phyloP scores from a whole-genome alignment of 2,797 vertebrate genomes.

The Pangasius krempfi region DNA sequence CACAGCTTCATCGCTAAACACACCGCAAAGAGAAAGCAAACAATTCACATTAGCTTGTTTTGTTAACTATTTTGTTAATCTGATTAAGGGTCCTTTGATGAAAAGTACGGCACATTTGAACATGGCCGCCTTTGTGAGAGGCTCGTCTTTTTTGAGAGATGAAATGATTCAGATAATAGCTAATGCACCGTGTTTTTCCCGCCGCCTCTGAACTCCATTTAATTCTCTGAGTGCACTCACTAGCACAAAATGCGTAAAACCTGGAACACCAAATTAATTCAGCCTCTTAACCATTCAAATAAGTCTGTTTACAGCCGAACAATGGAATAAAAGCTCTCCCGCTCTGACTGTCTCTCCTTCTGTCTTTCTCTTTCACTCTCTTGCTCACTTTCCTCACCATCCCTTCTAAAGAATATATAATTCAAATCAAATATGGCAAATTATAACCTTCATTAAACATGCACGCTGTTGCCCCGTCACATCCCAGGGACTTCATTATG shows the following conservation, averaged over 20 bases:
- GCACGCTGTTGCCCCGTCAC: constrained; percentile 66
- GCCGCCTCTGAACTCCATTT: constrained; percentile 38
- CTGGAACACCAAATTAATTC: constrained; percentile 51
- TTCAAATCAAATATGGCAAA: constrained; percentile 79
- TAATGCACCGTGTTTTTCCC: constrained; percentile 43
- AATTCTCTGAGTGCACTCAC: constrained; percentile 44
- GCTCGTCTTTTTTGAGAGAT: constrained; percentile 24
- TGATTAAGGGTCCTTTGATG: constrained; percentile 1
- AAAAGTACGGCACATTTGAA: neutral
- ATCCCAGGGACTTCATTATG: constrained; percentile 77
- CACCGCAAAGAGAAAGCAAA: neutral
- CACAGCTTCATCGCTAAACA: constrained; percentile 88
- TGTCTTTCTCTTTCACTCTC: constrained; percentile 8
- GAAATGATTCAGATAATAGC: constrained; percentile 45
- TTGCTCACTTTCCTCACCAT: constrained; percentile 18
- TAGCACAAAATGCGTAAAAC: constrained; percentile 45
- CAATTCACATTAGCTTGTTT: neutral
- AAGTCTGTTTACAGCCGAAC: constrained; percentile 52
- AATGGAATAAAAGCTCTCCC: constrained; percentile 50
- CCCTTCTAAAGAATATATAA: constrained; percentile 77
- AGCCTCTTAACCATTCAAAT: constrained; percentile 57
- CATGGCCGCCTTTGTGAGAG: constrained; percentile 14
- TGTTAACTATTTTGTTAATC: neutral
- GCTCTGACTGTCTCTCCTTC: neutral
- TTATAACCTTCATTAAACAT: constrained; percentile 77